phyloP scores from a whole-genome alignment of 2,888 invertebrate species.

The Megamerina dolium region DNA sequence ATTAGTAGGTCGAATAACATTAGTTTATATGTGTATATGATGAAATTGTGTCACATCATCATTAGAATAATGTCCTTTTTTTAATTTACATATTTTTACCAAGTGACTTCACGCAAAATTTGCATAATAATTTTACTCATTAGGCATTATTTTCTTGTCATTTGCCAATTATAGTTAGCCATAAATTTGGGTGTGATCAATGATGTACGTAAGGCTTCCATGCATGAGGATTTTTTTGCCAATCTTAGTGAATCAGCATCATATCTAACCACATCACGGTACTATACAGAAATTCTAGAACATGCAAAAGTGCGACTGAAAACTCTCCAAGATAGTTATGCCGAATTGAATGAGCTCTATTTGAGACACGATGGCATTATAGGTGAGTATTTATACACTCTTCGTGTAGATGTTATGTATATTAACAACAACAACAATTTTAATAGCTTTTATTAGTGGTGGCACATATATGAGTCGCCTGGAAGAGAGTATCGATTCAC shows the following conservation, averaged over 20 bases:
- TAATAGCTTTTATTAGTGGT: slow-evolving; percentile 42
- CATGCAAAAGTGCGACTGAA: slow-evolving; percentile 41
- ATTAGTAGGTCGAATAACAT: too few species aligned
- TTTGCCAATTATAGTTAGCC: slow-evolving; percentile 31
- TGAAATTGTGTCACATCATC: too few species aligned
- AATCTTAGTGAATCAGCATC: slow-evolving; percentile 43
- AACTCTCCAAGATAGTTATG: slow-evolving; percentile 34
- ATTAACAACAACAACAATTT: too few species aligned
- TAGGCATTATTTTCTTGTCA: too few species aligned
- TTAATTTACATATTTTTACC: too few species aligned
- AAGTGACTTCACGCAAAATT: too few species aligned
- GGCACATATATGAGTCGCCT: slow-evolving; percentile 45
- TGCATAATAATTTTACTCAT: too few species aligned
- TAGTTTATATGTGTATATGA: too few species aligned
- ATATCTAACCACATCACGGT: slow-evolving; percentile 34
- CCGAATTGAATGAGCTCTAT: slow-evolving; percentile 41
- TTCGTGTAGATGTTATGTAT: too few species aligned
- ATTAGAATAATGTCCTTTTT: too few species aligned
- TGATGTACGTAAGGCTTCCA: slow-evolving; percentile 43
- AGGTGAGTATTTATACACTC: slow-evolving; percentile 23
- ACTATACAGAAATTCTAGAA: slow-evolving; percentile 42
- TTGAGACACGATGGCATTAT: slow-evolving; percentile 46
- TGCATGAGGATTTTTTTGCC: slow-evolving; percentile 48
- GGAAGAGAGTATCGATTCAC: slow-evolving; percentile 43
- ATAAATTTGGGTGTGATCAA: slow-evolving; percentile 40